phyloP scores from a whole-genome alignment of 2,797 vertebrate genomes.

The Sebastes oblongus region DNA sequence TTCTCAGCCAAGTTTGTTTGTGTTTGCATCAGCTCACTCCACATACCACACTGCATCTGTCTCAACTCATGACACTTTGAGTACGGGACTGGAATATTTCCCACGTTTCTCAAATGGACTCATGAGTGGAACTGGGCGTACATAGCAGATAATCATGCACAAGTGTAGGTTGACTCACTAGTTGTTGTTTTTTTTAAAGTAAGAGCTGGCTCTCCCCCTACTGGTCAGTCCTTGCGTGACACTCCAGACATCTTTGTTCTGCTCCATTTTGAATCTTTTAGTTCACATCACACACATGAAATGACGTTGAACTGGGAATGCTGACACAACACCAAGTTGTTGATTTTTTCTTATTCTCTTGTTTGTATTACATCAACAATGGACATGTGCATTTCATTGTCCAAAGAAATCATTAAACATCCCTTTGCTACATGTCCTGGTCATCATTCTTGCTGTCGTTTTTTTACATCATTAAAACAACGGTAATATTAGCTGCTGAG shows the following conservation, averaged over 20 bases:
- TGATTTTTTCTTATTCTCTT: constrained; percentile 65
- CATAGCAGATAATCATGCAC: constrained; percentile 30
- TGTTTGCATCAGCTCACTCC: constrained; percentile 42
- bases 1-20: constrained; percentile 35
- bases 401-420: constrained; percentile 84
- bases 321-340: constrained; percentile 66
- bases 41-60: constrained; percentile 19
- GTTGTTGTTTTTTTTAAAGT: neutral
- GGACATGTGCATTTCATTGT: constrained; percentile 83
- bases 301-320: constrained; percentile 73
- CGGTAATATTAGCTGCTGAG: constrained; percentile 71
- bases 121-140: constrained; percentile 38
- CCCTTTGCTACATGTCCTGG: constrained; percentile 82
- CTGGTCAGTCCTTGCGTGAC: constrained; percentile 59
- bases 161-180: constrained; percentile 35
- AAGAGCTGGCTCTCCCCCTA: constrained; percentile 74
- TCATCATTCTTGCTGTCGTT: constrained; percentile 73
- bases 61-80: constrained; percentile 34
- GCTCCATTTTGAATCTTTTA: constrained; percentile 63
- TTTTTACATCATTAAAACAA: constrained; percentile 54
- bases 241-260: constrained; percentile 54
- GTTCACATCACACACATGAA: constrained; percentile 32
- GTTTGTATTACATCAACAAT: constrained; percentile 78
- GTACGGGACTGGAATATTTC: constrained; percentile 19
- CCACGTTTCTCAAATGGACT: constrained; percentile 25